These are phyloP conservation scores for Pinna nobilis DNA, from an alignment of 1,140 invertebrate genomes.

Conservation along the genomic window DNA sequence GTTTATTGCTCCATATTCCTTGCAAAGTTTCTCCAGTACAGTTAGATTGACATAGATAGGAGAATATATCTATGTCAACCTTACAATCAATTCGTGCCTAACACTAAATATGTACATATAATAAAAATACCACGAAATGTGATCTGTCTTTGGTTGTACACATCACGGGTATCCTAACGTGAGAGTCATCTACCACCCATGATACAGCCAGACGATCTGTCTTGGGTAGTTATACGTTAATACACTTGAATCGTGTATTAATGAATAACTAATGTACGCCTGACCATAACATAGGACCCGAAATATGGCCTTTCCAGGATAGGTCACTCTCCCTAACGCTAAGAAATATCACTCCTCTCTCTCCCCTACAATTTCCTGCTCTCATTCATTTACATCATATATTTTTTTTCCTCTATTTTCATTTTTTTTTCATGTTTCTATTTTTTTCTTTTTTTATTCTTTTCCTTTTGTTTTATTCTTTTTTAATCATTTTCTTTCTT, in stretches of 20 bases:
- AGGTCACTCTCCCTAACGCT: not conserved
- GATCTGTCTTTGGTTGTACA: constrained; percentile 11
- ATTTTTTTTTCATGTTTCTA: not conserved
- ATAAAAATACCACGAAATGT: not conserved
- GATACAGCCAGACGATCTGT: not conserved
- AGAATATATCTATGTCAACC: not conserved
- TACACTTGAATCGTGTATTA: not conserved
- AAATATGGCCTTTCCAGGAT: not conserved
- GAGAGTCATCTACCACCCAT: constrained; percentile 14
- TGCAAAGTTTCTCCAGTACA: not conserved
- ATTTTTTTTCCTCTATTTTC: not conserved
- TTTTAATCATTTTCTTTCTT: not conserved
- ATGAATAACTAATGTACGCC: not conserved
- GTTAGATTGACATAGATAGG: constrained; percentile 1
- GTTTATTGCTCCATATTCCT: not conserved
- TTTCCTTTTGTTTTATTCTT: not conserved
- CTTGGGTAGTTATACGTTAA: not conserved
- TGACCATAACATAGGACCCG: not conserved
- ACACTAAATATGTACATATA: not conserved
- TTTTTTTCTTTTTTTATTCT: not conserved
- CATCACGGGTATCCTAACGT: not conserved
- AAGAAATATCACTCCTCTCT: no score
- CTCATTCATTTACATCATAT: not conserved
- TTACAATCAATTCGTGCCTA: not conserved
- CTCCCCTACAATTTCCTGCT: no score